Evolutionary conservation across 2,888 invertebrate species (phyloP).

Genomic region (Argyresthia albistria): DNA sequence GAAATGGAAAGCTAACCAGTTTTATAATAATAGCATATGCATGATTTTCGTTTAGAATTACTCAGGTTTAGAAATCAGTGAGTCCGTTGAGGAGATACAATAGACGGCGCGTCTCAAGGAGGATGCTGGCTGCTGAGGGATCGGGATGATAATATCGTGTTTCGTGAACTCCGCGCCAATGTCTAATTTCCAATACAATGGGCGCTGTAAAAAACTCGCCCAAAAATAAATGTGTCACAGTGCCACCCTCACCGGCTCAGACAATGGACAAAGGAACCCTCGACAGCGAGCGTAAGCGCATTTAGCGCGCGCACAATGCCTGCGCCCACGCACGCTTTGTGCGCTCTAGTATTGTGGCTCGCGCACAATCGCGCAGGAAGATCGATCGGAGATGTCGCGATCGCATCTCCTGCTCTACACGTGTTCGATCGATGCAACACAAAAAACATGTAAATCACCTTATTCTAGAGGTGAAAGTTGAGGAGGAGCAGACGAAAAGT

Average conservation of each 20-base stretch:
- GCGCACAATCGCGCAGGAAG: conserved; percentile 44
- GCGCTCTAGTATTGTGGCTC: conserved; percentile 25
- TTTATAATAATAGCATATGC: conserved; percentile 39
- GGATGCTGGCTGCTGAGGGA: conserved; percentile 28
- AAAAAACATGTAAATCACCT: conserved; percentile 53
- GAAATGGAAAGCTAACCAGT: conserved; percentile 65
- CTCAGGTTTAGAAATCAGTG: conserved; percentile 18
- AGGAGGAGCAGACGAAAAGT: conserved; percentile 56
- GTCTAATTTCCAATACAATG: conserved; percentile 70
- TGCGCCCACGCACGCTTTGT: conserved; percentile 38
- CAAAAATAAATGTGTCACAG: conserved; percentile 69
- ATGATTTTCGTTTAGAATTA: conserved; percentile 21
- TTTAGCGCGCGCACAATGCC: conserved; percentile 44
- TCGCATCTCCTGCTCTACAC: conserved; percentile 27
- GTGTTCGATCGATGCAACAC: conserved; percentile 21
- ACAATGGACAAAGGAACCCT: conserved; percentile 63
- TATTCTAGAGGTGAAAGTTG: conserved; percentile 66
- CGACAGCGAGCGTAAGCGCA: conserved; percentile 27
- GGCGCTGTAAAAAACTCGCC: conserved; percentile 60
- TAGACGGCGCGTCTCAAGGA: conserved; percentile 26
- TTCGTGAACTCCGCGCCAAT: conserved; percentile 58
- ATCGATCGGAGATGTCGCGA: conserved; percentile 34
- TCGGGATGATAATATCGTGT: conserved; percentile 58
- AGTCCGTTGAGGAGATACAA: conserved; percentile 37
- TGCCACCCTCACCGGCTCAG: conserved; percentile 58